Percentiles rank a stretch among this genome's conserved stretches.
Conservation (phyloP, 2,888 invertebrate genomes). For the Piscicola geometra region DNA sequence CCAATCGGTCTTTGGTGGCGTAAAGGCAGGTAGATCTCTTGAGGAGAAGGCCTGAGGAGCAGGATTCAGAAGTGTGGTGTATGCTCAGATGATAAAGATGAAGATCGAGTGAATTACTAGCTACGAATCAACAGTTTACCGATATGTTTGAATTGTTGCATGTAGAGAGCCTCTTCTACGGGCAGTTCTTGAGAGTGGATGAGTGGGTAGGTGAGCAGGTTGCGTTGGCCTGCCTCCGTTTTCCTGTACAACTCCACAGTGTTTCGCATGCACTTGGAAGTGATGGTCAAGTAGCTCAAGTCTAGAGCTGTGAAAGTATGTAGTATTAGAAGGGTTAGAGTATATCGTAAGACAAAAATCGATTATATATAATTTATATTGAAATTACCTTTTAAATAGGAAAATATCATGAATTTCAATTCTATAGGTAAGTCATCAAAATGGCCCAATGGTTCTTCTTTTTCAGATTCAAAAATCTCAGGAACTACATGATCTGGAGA, state of each 20-base stretch:
- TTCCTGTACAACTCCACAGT: slow-evolving; percentile 50
- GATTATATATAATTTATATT: background rate
- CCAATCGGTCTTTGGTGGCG: slow-evolving; percentile 53
- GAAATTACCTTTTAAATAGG: slow-evolving; percentile 49
- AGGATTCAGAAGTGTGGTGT: no score
- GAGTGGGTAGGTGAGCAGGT: slow-evolving; percentile 44
- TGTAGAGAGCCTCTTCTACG: slow-evolving; percentile 46
- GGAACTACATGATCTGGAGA: slow-evolving; percentile 37
- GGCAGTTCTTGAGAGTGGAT: slow-evolving; percentile 45
- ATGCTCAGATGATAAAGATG: no score
- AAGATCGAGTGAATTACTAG: no score
- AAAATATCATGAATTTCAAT: slow-evolving; percentile 51
- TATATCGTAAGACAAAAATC: background rate
- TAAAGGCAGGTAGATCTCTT: slow-evolving; percentile 55
- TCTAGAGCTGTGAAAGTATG: slow-evolving; percentile 50
- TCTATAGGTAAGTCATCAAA: slow-evolving; percentile 52
- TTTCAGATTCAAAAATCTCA: background rate
- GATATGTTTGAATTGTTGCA: slow-evolving; percentile 48
- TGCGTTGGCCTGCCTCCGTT: slow-evolving; percentile 46
- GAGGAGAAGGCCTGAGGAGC: slow-evolving; percentile 51
- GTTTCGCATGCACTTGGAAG: slow-evolving; percentile 53
- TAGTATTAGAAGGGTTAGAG: no score
- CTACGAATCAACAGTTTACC: no score
- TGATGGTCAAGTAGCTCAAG: slow-evolving; percentile 52
- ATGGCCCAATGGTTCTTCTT: slow-evolving; percentile 48